A percentile compares a stretch with the other conserved stretches of the same genome.
Evolutionary conservation across 2,113 vertebrate genomes (phyloP).

Genomic region (Polypterus bichir): DNA sequence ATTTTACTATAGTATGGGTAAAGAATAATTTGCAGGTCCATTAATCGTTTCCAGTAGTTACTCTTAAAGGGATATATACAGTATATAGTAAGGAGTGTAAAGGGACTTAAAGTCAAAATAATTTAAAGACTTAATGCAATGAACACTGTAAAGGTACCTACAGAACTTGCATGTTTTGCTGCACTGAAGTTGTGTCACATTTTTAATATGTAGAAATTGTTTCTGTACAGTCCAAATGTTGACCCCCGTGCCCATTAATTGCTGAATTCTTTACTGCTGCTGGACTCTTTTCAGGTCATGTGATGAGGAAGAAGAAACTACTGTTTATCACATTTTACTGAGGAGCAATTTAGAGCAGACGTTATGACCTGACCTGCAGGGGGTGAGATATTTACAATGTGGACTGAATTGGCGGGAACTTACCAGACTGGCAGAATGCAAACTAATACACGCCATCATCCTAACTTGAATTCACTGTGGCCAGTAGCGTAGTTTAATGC

Average conservation of each 20-base stretch:
- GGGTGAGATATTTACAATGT: constrained; percentile 65
- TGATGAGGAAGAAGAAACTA: constrained; percentile 69
- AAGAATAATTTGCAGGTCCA: no score
- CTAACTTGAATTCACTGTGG: constrained; percentile 35
- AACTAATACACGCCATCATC: constrained; percentile 19
- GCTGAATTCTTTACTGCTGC: constrained; percentile 28
- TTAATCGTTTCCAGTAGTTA: no score
- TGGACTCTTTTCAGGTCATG: constrained; percentile 73
- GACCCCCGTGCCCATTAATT: not conserved
- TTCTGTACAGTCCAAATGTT: no score
- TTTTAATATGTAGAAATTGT: no score
- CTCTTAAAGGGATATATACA: no score
- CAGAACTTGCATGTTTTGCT: no score
- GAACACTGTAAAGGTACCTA: no score
- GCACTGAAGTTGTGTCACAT: no score
- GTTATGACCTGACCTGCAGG: constrained; percentile 54
- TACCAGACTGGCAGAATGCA: constrained; percentile 26
- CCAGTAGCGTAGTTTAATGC: constrained; percentile 6
- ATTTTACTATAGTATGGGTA: no score
- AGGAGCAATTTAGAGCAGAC: constrained; percentile 73
- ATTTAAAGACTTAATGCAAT: no score
- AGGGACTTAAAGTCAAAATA: no score
- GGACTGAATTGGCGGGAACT: constrained; percentile 21
- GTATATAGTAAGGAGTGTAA: no score
- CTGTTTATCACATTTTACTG: constrained; percentile 67